Base-by-base conservation (phyloP, 2,113 vertebrate genomes). In the Marmota flaviventris region DNA sequence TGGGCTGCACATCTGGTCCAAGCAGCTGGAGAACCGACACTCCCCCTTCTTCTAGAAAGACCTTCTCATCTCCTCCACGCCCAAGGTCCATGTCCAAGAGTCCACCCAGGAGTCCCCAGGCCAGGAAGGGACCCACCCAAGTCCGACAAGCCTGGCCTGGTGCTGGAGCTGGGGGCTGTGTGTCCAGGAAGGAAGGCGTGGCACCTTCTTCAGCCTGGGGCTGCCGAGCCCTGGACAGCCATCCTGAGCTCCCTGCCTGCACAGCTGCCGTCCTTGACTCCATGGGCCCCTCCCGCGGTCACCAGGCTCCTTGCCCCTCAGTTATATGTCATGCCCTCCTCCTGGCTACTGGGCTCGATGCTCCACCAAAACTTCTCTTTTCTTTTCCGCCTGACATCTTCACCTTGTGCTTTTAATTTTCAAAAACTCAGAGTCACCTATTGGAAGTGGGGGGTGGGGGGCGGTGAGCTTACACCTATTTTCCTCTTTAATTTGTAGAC, bases 171-270 rank as follows among this genome's bases (percentile, higher is more conserved):
- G 34, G 3, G 37, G 10, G 13, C 34, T 2, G 0, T 25, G n/a
- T 22, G 34, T 45, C 53, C 14, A 13, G 4, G 32, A 76, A 81
- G n/a, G 27, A 81, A 24, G n/a, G 37, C 22, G 1, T 4, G 0
- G 42, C 20, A 25, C 18, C 22, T 14, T 12, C 39, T 5, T 24
- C 24, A n/a, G 9, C 18, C 0, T 9, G 1, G 4, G 22, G 14
- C 9, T 25, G 22, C 6, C 2, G 76, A 25, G 2, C 1, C 48
- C 8, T 9, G 4, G 16, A 3, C 2, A 16, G 9, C 9, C 10
- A 9, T 8, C 56, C 67, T n/a, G 67, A 17, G 67, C 67, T 70
- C 67, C 67, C 32, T 6, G 5, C 12, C 67, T 69, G 61, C 24
- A 11, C 24, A 63, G 61, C 61, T 63, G 61, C 61, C 2, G 24